Conservation (phyloP, 2,888 invertebrate species). For the Macrophya alboannulata region DNA sequence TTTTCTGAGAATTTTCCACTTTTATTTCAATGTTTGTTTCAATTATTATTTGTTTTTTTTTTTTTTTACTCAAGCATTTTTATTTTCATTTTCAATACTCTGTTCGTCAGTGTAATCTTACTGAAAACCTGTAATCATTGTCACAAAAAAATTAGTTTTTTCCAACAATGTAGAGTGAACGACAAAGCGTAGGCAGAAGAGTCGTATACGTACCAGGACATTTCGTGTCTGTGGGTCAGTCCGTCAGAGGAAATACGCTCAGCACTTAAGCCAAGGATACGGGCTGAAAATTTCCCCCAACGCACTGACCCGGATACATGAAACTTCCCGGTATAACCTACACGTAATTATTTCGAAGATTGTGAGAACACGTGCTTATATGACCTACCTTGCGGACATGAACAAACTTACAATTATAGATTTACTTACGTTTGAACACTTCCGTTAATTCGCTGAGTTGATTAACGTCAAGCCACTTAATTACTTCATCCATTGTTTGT, state of each 20-base stretch:
- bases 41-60: not conserved
- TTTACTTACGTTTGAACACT: constrained; percentile 26
- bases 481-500: not conserved
- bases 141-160: constrained; percentile 17
- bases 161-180: not conserved
- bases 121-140: not conserved
- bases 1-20: not conserved
- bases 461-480: not conserved
- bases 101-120: not conserved
- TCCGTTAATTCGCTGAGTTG: not conserved
- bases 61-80: not conserved
- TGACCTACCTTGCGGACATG: constrained; percentile 25
- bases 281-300: not conserved
- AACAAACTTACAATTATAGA: constrained; percentile 13
- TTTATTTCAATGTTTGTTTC: constrained; percentile 15
- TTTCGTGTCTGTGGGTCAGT: too few relatives aligned
- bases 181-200: not conserved
- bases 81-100: not conserved
- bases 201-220: not conserved
- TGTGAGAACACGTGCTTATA: constrained; percentile 25
- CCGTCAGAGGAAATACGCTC: not conserved
- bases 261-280: not conserved
- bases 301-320: not conserved
- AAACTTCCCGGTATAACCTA: not conserved
- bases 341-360: constrained; percentile 34